Conservation (phyloP, 2,888 invertebrate genomes). For the Drosophila pullipes region DNA sequence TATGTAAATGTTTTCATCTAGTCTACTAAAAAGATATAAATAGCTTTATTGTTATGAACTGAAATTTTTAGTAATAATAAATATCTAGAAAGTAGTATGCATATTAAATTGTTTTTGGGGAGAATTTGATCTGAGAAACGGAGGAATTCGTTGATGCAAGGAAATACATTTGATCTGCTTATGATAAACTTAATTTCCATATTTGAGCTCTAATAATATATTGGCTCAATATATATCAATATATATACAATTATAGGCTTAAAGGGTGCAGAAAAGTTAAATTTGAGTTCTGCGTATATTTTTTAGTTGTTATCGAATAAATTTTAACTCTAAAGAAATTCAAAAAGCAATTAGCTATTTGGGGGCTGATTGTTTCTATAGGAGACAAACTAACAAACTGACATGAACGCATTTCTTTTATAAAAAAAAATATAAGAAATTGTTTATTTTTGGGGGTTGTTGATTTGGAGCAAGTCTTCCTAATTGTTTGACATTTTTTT, state of each 20-base stretch:
- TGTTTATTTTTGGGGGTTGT: background rate
- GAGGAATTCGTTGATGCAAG: background rate
- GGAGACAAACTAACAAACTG: background rate
- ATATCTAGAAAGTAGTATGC: background rate
- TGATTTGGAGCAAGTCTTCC: background rate
- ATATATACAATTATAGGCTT: background rate
- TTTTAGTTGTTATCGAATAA: background rate
- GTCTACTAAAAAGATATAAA: background rate
- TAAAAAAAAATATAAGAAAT: background rate
- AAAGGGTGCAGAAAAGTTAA: background rate
- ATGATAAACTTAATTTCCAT: background rate
- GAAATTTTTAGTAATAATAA: background rate
- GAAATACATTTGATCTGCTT: background rate
- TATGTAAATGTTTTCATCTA: background rate
- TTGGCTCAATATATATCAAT: background rate
- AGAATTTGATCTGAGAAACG: background rate
- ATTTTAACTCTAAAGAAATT: background rate
- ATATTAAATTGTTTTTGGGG: background rate
- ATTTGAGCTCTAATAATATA: background rate
- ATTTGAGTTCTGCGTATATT: background rate
- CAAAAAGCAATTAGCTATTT: background rate
- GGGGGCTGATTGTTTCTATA: background rate
- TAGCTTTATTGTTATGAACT: background rate
- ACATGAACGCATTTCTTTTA: background rate
- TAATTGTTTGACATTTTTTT: background rate